Evolutionary conservation across 2,888 invertebrate species (phyloP).

Genomic region (Teleogryllus oceanicus): DNA sequence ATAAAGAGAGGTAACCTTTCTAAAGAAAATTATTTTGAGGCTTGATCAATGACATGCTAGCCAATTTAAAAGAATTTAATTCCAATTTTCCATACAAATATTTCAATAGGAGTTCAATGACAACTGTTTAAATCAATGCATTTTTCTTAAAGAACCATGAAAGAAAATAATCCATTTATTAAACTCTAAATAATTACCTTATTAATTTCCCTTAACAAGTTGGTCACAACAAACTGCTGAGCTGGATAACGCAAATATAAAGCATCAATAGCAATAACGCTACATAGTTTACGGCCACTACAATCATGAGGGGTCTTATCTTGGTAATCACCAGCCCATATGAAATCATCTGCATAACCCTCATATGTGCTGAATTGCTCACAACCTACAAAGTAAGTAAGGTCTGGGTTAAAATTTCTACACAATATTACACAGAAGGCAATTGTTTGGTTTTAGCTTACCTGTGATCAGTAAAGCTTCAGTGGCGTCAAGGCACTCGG

Average conservation of each 20-base stretch:
- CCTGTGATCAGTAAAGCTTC: slow-evolving; percentile 84
- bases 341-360: slow-evolving; percentile 80
- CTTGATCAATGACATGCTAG: too few species aligned
- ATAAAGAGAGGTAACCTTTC: too few species aligned
- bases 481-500: slow-evolving; percentile 70
- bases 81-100: too few species aligned
- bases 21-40: too few species aligned
- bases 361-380: slow-evolving; percentile 76
- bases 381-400: slow-evolving; percentile 55
- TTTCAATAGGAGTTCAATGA: too few species aligned
- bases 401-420: background rate
- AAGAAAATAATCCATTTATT: too few species aligned
- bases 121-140: too few species aligned
- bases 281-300: slow-evolving; percentile 62
- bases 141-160: too few species aligned
- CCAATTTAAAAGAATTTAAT: too few species aligned
- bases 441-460: slow-evolving; percentile 40
- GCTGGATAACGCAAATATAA: slow-evolving; percentile 54
- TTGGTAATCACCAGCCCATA: slow-evolving; percentile 67
- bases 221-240: slow-evolving; percentile 54
- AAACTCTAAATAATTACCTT: slow-evolving; percentile 58
- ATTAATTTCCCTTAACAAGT: slow-evolving; percentile 74
- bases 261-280: slow-evolving; percentile 90
- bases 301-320: slow-evolving; percentile 70
- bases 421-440: background rate